Conservation (phyloP, 2,113 vertebrate species). For the Ciconia maguari region DNA sequence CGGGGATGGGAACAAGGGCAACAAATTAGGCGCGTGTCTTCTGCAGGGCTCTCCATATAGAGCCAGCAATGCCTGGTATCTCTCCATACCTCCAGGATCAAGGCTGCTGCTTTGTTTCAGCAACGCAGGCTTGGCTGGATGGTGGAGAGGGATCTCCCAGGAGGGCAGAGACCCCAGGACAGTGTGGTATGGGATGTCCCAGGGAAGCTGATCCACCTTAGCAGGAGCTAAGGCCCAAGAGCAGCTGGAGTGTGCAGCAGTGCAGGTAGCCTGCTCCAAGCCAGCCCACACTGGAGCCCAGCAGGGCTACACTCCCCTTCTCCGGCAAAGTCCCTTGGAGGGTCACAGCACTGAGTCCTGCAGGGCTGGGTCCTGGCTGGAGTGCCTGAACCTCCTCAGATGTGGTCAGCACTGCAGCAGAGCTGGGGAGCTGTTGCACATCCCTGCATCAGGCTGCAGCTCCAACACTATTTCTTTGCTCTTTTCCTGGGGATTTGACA, state of each 20-base stretch:
- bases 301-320: background rate
- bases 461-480: background rate
- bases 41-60: background rate
- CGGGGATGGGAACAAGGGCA: background rate
- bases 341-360: background rate
- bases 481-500: background rate
- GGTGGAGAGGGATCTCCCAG: background rate
- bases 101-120: background rate
- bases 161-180: background rate
- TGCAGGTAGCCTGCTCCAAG: background rate
- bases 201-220: background rate
- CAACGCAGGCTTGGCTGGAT: background rate
- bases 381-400: rapidly evolving
- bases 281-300: background rate
- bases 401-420: background rate
- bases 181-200: background rate
- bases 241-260: background rate
- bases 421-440: background rate
- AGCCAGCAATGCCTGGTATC: background rate
- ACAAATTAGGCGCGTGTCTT: background rate
- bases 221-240: background rate
- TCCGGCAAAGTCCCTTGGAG: background rate
- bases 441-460: background rate
- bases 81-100: background rate
- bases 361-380: background rate